Percentiles rank a stretch among this genome's conserved stretches.
These are phyloP conservation scores for Zaprionus ornatus DNA, from an alignment of 1,140 invertebrate genomes.

Conservation along the genomic window DNA sequence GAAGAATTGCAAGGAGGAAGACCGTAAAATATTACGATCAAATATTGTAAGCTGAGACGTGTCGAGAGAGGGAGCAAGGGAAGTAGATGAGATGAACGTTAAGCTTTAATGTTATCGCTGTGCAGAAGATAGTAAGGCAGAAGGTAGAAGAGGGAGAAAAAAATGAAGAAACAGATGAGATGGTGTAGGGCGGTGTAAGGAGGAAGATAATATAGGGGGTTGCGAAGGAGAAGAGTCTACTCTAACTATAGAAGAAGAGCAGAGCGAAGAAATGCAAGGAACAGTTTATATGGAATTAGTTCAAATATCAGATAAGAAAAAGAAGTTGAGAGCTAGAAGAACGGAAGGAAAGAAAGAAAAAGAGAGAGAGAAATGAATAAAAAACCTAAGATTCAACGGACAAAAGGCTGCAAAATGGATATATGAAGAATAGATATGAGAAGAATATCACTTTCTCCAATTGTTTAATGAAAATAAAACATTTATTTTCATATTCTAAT, in stretches of 20 bases:
- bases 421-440: too few relatives aligned
- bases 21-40: conserved; percentile 76
- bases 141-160: neutral
- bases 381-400: too few relatives aligned
- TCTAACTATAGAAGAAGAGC: too few relatives aligned
- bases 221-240: neutral
- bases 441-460: too few relatives aligned
- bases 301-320: neutral
- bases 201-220: neutral
- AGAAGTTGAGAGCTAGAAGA: neutral
- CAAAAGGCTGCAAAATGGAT: too few relatives aligned
- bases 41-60: conserved; percentile 58
- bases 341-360: too few relatives aligned
- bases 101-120: conserved; percentile 47
- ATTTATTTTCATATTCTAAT: too few relatives aligned
- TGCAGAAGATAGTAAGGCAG: conserved; percentile 14
- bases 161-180: conserved; percentile 25
- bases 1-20: conserved; percentile 11
- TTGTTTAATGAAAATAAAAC: too few relatives aligned
- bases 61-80: neutral
- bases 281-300: neutral
- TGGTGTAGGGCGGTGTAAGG: neutral
- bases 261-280: neutral
- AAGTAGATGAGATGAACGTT: conserved; percentile 43
- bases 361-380: neutral